A percentile compares a stretch with the other conserved stretches of the same genome.
Evolutionary conservation across 2,797 vertebrate species (phyloP).

Genomic region (Melanotaenia boesemani): DNA sequence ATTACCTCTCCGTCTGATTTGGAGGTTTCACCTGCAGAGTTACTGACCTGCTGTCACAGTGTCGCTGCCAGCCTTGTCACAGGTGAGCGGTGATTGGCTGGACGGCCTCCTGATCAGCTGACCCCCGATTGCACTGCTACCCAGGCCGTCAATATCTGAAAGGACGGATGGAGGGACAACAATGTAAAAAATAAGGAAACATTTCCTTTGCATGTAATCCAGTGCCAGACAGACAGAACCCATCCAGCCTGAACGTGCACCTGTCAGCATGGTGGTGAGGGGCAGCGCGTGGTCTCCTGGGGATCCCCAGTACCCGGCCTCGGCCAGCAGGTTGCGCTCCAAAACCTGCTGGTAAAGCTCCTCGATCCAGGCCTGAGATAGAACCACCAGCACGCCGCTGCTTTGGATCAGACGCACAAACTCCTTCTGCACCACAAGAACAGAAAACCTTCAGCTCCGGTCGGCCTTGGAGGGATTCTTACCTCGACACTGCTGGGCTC

Average conservation of each 20-base stretch:
- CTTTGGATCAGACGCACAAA: constrained; percentile 93
- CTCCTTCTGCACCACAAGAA: constrained; percentile 86
- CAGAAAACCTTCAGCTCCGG: neutral
- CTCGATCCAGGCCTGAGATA: constrained; percentile 96
- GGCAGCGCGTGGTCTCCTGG: constrained; percentile 87
- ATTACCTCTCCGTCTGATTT: no score
- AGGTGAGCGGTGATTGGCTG: constrained; percentile 85
- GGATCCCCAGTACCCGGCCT: constrained; percentile 93
- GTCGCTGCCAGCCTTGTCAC: constrained; percentile 84
- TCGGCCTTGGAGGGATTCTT: no score
- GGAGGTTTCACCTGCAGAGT: no score
- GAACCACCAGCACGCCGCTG: constrained; percentile 92
- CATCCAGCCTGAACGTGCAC: constrained; percentile 65
- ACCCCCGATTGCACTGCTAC: constrained; percentile 93
- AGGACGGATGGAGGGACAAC: neutral
- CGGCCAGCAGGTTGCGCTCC: constrained; percentile 92
- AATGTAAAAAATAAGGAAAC: neutral
- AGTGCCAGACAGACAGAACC: no score
- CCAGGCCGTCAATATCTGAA: constrained; percentile 94
- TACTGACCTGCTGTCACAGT: constrained; percentile 88
- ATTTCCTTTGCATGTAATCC: no score
- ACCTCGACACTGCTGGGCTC: constrained; percentile 41
- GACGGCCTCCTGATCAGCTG: constrained; percentile 91
- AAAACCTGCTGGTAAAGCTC: constrained; percentile 94
- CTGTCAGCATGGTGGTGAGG: constrained; percentile 93